Percentiles rank a stretch among this genome's conserved stretches.
These are phyloP conservation scores for Albula glossodonta DNA, from an alignment of 2,113 vertebrate species.

Conservation along the genomic window DNA sequence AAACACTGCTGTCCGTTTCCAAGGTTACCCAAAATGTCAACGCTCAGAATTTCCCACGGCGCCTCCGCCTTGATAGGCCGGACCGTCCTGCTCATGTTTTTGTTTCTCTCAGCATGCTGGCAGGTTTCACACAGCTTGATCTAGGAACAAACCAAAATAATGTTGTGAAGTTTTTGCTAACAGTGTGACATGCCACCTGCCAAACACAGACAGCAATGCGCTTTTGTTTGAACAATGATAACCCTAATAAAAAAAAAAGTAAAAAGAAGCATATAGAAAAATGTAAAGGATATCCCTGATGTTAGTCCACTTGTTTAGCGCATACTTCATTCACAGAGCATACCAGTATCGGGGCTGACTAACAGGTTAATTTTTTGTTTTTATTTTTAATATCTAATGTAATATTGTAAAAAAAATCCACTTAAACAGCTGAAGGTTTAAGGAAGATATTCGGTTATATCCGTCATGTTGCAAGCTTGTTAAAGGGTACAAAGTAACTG, in stretches of 20 bases:
- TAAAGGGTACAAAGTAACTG: not conserved
- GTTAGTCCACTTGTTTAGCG: no score
- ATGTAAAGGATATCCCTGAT: not conserved
- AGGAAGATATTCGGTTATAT: no score
- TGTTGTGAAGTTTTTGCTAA: no score
- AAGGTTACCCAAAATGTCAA: conserved; percentile 68
- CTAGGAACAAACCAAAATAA: conserved; percentile 48
- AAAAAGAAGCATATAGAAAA: not conserved
- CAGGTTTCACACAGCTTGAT: conserved; percentile 88
- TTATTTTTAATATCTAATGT: no score
- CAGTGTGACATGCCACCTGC: no score
- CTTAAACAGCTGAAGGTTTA: no score
- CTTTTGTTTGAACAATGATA: no score
- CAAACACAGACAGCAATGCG: no score
- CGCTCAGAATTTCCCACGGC: conserved; percentile 78
- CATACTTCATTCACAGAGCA: no score
- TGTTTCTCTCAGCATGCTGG: conserved; percentile 80
- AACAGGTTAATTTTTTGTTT: no score
- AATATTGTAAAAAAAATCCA: no score
- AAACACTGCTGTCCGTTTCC: conserved; percentile 44
- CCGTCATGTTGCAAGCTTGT: not conserved
- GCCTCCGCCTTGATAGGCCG: conserved; percentile 76
- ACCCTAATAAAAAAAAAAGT: not conserved
- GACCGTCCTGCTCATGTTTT: conserved; percentile 68
- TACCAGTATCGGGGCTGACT: no score